These are phyloP conservation scores for Eurystomus gularis DNA, from an alignment of 2,113 vertebrate genomes.

Conservation along the genomic window DNA sequence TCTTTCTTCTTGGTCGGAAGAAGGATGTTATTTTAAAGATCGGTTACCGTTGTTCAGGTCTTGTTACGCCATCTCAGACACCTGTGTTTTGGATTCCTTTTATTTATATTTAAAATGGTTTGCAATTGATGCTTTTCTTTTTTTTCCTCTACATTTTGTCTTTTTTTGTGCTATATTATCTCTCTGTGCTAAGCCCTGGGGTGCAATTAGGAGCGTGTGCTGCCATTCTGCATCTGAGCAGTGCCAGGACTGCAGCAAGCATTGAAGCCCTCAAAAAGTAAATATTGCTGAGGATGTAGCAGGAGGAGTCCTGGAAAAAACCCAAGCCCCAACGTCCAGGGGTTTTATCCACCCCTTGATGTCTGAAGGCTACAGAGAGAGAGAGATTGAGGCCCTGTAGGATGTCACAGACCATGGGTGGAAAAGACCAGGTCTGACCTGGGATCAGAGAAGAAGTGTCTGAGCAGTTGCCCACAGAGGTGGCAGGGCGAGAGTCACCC, in stretches of 20 bases:
- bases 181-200: neutral
- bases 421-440: neutral
- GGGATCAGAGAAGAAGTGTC: neutral
- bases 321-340: neutral
- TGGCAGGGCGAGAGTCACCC: neutral
- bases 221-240: constrained; percentile 36
- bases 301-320: neutral
- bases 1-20: neutral
- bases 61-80: neutral
- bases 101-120: constrained; percentile 9
- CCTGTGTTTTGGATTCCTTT: neutral
- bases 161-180: neutral
- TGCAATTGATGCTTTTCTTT: neutral
- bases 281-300: neutral
- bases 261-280: neutral
- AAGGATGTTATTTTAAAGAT: neutral
- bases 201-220: constrained; percentile 42
- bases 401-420: rapidly evolving
- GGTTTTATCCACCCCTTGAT: neutral
- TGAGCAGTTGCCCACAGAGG: neutral
- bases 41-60: neutral
- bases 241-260: constrained; percentile 33
- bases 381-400: neutral
- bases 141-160: neutral
- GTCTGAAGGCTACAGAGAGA: neutral